Conservation (phyloP, 1,140 invertebrate genomes). For the Listronotus bonariensis region DNA sequence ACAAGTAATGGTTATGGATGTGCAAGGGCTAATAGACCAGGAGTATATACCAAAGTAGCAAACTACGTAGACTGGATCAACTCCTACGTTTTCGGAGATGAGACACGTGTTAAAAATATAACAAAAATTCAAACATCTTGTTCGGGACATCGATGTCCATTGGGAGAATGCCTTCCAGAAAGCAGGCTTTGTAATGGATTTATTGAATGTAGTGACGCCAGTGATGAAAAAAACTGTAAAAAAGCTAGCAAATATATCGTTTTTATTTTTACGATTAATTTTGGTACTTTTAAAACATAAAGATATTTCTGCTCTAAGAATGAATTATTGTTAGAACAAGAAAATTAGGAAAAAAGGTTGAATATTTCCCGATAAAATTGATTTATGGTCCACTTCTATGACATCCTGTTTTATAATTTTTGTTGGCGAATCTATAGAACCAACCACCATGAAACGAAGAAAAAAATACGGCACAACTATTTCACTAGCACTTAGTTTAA, state of each 20-base stretch:
- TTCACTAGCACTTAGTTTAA: no score
- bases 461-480: no score
- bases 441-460: no score
- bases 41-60: slow-evolving; percentile 86
- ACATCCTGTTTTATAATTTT: no score
- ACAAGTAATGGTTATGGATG: slow-evolving; percentile 89
- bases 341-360: no score
- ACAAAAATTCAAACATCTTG: slow-evolving; percentile 57
- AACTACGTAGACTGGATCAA: slow-evolving; percentile 80
- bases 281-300: neutral
- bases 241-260: slow-evolving; percentile 7
- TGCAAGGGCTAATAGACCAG: slow-evolving; percentile 79
- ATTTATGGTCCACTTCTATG: no score
- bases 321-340: no score
- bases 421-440: no score
- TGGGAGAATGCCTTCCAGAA: slow-evolving; percentile 74
- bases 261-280: no score
- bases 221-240: slow-evolving; percentile 66
- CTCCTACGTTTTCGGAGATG: slow-evolving; percentile 35
- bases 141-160: slow-evolving; percentile 72
- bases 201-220: slow-evolving; percentile 75
- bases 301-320: no score
- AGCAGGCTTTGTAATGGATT: slow-evolving; percentile 76
- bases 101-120: slow-evolving; percentile 49
- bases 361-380: no score